Evolutionary conservation across 2,797 vertebrate genomes (phyloP).

Genomic region (Parauchenoglanis ngamensis): DNA sequence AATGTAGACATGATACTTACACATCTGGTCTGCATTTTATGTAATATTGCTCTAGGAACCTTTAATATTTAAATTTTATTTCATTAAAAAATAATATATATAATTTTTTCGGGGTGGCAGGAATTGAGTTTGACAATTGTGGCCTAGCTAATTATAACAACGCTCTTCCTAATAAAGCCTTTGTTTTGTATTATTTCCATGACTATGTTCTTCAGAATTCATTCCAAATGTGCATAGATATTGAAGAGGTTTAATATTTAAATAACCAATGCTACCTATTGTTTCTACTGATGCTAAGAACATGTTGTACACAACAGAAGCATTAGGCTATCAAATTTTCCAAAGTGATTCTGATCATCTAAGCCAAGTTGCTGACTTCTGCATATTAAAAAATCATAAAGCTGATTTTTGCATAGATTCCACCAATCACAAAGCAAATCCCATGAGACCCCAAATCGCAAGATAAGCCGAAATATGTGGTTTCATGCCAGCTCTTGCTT

Average conservation of each 20-base stretch:
- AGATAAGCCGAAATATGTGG: constrained; percentile 57
- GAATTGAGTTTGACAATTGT: too few species aligned
- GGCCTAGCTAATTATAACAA: not conserved
- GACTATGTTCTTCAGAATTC: not conserved
- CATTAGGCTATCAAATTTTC: constrained; percentile 7
- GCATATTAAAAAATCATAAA: constrained; percentile 14
- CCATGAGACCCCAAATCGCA: constrained; percentile 60
- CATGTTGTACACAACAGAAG: not conserved
- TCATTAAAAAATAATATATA: too few species aligned
- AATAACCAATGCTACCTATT: not conserved
- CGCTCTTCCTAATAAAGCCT: not conserved
- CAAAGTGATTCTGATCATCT: constrained; percentile 15
- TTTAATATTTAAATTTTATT: too few species aligned
- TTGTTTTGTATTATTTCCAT: not conserved
- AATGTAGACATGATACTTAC: not conserved
- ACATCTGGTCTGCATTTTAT: too few species aligned
- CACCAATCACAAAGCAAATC: constrained; percentile 58
- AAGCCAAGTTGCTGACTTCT: constrained; percentile 9
- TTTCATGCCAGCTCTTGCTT: constrained; percentile 56
- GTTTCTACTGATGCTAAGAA: not conserved
- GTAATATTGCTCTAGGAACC: too few species aligned
- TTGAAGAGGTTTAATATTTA: not conserved
- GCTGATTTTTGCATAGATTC: not conserved
- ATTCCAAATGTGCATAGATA: not conserved
- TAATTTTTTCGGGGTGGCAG: too few species aligned